Evolutionary conservation across 2,113 vertebrate species (phyloP), one percentile per base, ranked within the genome.

Genomic region (Sander vitreus): DNA sequence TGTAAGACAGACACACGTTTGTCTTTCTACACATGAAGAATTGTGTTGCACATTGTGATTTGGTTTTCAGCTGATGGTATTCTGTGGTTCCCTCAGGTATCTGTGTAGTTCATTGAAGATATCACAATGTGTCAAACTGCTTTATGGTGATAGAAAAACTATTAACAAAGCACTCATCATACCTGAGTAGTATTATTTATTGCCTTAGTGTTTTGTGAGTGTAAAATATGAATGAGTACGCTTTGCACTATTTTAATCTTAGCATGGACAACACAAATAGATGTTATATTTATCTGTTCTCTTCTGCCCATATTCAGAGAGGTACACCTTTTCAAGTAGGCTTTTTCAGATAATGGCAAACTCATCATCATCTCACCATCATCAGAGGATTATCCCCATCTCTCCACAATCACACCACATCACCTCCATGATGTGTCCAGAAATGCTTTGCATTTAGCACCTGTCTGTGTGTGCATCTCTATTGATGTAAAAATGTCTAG

Each of bases 31-130:
- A 48, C 53, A 21, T 60, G 14, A 66, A n/a, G 55, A 80, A 55
- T 43, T 33, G 54, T 67, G 77, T 84, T 78, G 71, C 83, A 80
- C 73, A 73, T 67, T 63, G 72, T 85, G 63, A 25, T 71, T 85
- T 85, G 23, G 66, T 80, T 84, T 76, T 53, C 65, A 67, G 68
- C 53, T 59, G 64, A 66, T 71, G 81, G 60, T 68, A 48, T 78
- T 71, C 71, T 74, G 87, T 86, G 69, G 70, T 85, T 80, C 65
- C 86, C 81, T 88, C 81, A 82, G 85, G 88, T 86, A 82, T 86
- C 78, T 63, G 73, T 71, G 67, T 86, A 50, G 60, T 54, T 70
- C 66, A 43, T 30, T n/a, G 39, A 65, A 33, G 59, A 65, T 60
- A 75, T 77, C 60, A 25, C 65, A 39, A 13, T 19, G 54, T 68